A percentile compares a stretch with the other conserved stretches of the same genome.
Conservation (phyloP, 2,797 vertebrate species). For the Falco biarmicus region DNA sequence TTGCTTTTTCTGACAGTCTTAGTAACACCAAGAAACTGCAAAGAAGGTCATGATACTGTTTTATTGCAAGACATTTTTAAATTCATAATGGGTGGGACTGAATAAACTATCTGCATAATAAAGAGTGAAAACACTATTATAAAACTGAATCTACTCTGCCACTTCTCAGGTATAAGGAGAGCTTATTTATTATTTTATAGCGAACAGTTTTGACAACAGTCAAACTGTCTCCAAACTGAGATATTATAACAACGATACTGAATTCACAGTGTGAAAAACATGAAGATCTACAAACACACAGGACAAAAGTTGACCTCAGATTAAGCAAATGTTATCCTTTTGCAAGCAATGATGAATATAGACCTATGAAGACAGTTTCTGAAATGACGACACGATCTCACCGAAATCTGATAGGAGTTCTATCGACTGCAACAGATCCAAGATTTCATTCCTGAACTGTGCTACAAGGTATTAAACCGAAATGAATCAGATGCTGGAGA, state of each 20-base stretch:
- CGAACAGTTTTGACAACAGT: neutral
- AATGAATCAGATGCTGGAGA: neutral
- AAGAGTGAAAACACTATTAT: neutral
- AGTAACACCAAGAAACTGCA: neutral
- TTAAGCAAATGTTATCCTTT: conserved; percentile 1
- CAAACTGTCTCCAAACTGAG: neutral
- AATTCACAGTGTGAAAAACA: neutral
- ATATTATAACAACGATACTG: neutral
- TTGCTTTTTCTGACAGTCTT: neutral
- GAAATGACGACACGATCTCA: neutral
- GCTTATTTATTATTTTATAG: conserved; percentile 1
- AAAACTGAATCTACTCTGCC: neutral
- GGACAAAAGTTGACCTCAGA: neutral
- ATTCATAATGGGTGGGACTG: neutral
- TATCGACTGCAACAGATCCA: neutral
- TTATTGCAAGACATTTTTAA: neutral
- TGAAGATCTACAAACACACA: neutral
- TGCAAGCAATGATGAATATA: neutral
- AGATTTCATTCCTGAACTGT: neutral
- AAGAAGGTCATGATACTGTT: neutral
- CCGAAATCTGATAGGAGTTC: neutral
- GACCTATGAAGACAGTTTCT: neutral
- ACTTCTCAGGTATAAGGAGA: neutral
- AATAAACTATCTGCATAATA: neutral
- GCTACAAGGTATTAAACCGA: neutral